Base-by-base conservation (phyloP, 2,888 invertebrate genomes). In the Marasmarcha lunaedactyla region DNA sequence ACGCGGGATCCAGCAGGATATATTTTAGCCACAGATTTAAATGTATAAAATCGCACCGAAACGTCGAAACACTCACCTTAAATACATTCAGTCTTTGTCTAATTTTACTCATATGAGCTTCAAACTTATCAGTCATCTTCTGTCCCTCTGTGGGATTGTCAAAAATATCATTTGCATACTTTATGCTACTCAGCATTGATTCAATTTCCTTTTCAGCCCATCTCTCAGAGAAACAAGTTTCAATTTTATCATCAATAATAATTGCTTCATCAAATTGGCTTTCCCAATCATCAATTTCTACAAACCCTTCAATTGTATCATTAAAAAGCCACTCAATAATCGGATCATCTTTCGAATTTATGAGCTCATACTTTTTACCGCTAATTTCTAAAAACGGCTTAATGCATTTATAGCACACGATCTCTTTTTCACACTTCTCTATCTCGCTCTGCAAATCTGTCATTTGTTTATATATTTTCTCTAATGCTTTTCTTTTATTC, bases 191-290 rank as follows among this genome's bases (percentile, higher is more conserved):
- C 1, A 46, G 46, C 58, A 81, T 60, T 2, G 71, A 71, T 35
- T 72, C 64, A 41, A 78, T 71, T 57, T 77, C 73, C 43, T 60
- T 64, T 1, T 56, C 38, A 2, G 70, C 74, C 52, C 59, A 64
- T 44, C 65, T 48, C 40, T 76, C 71, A n/a, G 79, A 76, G 44
- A 78, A 81, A 50, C 78, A 78, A 0, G 67, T 63, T 4, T 62
- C 59, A 42, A 76, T 51, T 50, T 58, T 59, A 11, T 52, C 54
- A 39, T 54, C 47, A 48, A 48, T 51, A 48, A 43, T 43, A 14
- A 49, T 54, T 26, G 51, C 39, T 12, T 58, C 46, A 25, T 59
- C 55, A 26, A 54, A 53, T 5, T 62, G 55, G 26, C 59, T 64
- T 40, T 72, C 69, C 51, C 63, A 59, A 43, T 64, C 62, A 6